Percentiles rank a stretch among this genome's conserved stretches.
phyloP scores from a whole-genome alignment of 2,113 vertebrate genomes.

The Calidris pygmaea region DNA sequence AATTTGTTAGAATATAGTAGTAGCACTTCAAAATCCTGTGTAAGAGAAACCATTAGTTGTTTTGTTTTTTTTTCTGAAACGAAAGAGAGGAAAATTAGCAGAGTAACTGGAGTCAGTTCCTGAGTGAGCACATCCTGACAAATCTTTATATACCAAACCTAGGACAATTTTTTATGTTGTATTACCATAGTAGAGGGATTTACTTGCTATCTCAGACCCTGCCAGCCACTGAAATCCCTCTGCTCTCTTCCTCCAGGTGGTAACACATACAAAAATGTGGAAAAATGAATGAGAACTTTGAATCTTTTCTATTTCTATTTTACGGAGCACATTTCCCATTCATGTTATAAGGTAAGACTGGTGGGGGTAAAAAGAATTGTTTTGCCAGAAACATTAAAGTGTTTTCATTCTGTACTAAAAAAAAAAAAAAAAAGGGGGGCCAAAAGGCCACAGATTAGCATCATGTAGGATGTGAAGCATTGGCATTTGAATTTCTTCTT shows the following conservation, averaged over 20 bases:
- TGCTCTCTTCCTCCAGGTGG: not conserved
- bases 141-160: not conserved
- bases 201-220: not conserved
- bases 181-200: not conserved
- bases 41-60: not conserved
- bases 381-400: not conserved
- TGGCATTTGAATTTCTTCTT: not conserved
- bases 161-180: not conserved
- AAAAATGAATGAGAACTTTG: not conserved
- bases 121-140: not conserved
- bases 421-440: not conserved
- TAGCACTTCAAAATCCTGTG: not conserved
- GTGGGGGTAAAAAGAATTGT: not conserved
- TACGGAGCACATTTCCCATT: not conserved
- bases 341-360: not conserved
- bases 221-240: not conserved
- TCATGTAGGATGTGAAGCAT: not conserved
- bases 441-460: not conserved
- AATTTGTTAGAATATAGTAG: not conserved
- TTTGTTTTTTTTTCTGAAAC: not conserved
- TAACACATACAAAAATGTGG: not conserved
- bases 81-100: not conserved
- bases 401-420: not conserved
- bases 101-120: not conserved
- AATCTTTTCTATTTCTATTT: not conserved